Conservation (phyloP, 2,888 invertebrate genomes). For the Trissolcus japonicus region DNA sequence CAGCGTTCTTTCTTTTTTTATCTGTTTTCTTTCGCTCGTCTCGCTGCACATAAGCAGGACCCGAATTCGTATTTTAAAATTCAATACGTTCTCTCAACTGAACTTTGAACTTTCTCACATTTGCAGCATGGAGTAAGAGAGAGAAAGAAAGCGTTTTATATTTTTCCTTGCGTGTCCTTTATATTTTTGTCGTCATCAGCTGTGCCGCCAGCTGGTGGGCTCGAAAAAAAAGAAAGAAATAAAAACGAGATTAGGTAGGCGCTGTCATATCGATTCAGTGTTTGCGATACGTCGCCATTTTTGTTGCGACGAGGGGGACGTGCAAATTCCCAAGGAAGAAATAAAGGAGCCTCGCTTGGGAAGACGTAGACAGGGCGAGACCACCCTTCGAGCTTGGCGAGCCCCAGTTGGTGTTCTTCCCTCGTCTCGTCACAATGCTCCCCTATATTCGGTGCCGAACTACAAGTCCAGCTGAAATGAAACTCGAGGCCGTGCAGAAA, state of each 20-base stretch:
- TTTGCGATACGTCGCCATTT: conserved; percentile 52
- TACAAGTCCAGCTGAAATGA: conserved; percentile 49
- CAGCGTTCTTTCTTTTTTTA: not conserved
- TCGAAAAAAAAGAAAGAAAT: conserved; percentile 13
- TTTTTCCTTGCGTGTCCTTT: not conserved
- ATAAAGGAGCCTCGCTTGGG: conserved; percentile 46
- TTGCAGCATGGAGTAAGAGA: not conserved
- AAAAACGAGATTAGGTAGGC: conserved; percentile 40
- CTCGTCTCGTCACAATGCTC: conserved; percentile 53
- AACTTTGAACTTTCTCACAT: conserved; percentile 8
- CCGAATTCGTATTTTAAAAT: not conserved
- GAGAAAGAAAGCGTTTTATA: not conserved
- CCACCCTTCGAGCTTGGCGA: conserved; percentile 57
- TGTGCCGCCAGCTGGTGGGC: conserved; percentile 42
- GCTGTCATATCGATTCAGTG: conserved; percentile 46
- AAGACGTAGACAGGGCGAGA: conserved; percentile 39
- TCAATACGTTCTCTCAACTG: not conserved
- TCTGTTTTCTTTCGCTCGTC: no score
- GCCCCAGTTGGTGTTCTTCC: conserved; percentile 39
- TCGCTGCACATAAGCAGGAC: not conserved
- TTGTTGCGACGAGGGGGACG: conserved; percentile 16
- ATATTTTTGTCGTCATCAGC: conserved; percentile 16
- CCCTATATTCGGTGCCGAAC: conserved; percentile 49
- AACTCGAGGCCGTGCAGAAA: conserved; percentile 56
- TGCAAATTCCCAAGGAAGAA: conserved; percentile 52